Base-by-base conservation (phyloP, 2,113 vertebrate species). In the Macaca fascicularis region DNA sequence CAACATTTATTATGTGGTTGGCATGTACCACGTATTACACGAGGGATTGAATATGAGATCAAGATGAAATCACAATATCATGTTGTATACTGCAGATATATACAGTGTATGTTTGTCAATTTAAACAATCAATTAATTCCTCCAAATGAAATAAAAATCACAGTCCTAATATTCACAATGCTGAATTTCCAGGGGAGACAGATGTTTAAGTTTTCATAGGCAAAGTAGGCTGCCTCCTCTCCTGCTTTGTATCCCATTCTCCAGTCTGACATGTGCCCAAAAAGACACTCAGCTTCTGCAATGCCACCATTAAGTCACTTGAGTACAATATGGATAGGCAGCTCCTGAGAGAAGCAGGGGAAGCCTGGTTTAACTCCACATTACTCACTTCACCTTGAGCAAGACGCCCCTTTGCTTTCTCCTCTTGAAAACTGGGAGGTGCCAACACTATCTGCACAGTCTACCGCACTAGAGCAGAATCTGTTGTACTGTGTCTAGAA, bases 401-500 rank as follows among this genome's bases (percentile, higher is more conserved):
- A 38, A 50, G 52, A 64, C 59, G 8, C 20, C 35, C 32, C 67
- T 76, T 59, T 2, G 8, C 30, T 59, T n/a, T 45, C 19, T 27
- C 55, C 35, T 45, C 43, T 70, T 30, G 72, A 40, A 30, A 52
- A 23, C 38, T 3, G 6, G 35, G 20, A 74, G 27, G 61, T 30
- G 3, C 45, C 19, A 1, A 4, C 0, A 0, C n/a, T 40, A 0
- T n/a, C 4, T 2, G 22, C 19, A 2, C 11, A 3, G 22, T 35
- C 32, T n/a, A 1, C 50, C 78, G 43, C 8, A 6, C 7, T 38
- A 75, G 48, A 45, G 16, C 43, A 27, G 40, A 69, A 27, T 38
- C 84, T 43, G 1, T 2, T 30, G 2, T 64, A 0, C 38, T 50
- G 11, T 13, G 27, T 45, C 79, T 48, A 61, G 52, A 70, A 78